Evolutionary conservation across 2,888 invertebrate species (phyloP).

Genomic region (Periphyllus acericola): DNA sequence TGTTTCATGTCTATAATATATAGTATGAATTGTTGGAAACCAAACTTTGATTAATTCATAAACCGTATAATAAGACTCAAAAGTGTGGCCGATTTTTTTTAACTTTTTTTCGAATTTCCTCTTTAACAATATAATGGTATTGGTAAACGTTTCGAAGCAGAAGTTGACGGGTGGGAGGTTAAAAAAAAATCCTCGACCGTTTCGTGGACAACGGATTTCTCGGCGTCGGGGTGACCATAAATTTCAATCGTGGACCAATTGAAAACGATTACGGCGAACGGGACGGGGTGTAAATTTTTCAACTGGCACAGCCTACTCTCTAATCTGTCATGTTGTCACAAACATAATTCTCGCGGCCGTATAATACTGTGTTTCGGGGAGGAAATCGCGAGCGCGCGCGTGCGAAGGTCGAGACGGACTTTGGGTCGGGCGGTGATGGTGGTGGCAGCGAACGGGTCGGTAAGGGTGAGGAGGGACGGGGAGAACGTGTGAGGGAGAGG

Average conservation of each 20-base stretch:
- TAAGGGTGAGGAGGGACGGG: background rate
- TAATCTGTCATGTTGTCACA: conserved; percentile 51
- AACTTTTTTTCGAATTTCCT: too few relatives aligned
- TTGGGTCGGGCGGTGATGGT: too few relatives aligned
- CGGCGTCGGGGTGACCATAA: background rate
- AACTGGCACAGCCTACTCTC: conserved; percentile 16
- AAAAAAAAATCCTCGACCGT: background rate
- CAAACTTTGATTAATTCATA: too few relatives aligned
- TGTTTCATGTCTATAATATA: too few relatives aligned
- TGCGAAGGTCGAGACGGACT: background rate
- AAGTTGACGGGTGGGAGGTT: background rate
- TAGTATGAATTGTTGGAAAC: too few relatives aligned
- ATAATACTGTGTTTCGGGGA: background rate
- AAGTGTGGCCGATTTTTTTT: too few relatives aligned
- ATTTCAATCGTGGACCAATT: conserved; percentile 31
- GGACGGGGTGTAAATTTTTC: conserved; percentile 4
- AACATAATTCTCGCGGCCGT: conserved; percentile 30
- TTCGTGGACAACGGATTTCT: background rate
- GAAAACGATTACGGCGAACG: background rate
- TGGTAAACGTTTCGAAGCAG: background rate
- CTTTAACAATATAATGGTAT: too few relatives aligned
- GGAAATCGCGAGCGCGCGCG: conserved; percentile 10
- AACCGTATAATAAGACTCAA: too few relatives aligned
- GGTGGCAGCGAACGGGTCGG: too few relatives aligned
- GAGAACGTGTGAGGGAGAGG: background rate